These are phyloP conservation scores for Leptothorax acervorum DNA, from an alignment of 2,888 invertebrate genomes.

Conservation along the genomic window DNA sequence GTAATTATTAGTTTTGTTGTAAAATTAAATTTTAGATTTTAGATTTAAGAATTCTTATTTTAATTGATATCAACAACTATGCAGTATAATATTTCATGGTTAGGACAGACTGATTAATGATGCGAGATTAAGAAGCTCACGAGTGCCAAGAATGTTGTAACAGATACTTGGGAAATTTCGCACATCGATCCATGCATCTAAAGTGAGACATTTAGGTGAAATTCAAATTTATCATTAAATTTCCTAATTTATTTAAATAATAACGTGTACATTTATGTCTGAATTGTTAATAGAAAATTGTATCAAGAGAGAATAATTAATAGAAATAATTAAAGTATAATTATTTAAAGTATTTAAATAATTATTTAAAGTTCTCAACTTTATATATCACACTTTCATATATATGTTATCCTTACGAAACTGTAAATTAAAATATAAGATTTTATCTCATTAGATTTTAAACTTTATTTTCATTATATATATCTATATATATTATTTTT, in stretches of 20 bases:
- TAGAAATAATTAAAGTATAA: neutral
- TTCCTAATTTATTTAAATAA: neutral
- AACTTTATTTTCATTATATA: neutral
- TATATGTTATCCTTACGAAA: neutral
- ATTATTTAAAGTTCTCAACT: neutral
- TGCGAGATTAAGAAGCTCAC: conserved; percentile 12
- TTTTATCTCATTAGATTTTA: neutral
- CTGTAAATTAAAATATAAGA: neutral
- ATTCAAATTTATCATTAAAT: conserved; percentile 22
- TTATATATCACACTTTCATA: neutral
- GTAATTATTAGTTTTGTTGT: neutral
- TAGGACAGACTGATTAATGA: conserved; percentile 29
- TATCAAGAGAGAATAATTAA: neutral
- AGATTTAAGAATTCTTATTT: neutral
- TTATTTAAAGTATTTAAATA: neutral
- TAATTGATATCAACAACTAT: conserved; percentile 14
- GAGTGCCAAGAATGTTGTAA: conserved; percentile 47
- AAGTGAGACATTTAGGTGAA: neutral
- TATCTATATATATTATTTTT: neutral
- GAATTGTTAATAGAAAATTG: neutral
- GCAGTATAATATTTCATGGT: neutral
- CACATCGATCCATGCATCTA: conserved; percentile 12
- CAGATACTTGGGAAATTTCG: conserved; percentile 31
- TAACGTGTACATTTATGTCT: neutral
- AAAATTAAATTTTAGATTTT: conserved; percentile 1